Evolutionary conservation across 2,113 vertebrate species (phyloP).

Genomic region (Bothrops jararaca): DNA sequence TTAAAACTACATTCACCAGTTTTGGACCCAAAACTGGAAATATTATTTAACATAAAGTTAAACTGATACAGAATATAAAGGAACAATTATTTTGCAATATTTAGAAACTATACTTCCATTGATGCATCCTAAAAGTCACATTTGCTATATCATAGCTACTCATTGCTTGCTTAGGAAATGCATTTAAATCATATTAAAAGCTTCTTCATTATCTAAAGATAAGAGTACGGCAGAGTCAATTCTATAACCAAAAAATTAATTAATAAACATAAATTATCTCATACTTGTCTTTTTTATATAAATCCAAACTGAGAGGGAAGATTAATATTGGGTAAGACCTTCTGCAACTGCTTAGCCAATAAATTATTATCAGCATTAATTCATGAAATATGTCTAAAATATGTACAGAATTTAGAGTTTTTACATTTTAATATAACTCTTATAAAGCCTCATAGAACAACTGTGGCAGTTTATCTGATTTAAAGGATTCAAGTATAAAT

Average conservation of each 20-base stretch:
- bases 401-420: background rate
- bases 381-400: background rate
- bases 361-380: background rate
- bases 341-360: background rate
- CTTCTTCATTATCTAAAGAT: background rate
- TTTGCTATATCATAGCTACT: background rate
- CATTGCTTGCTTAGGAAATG: background rate
- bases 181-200: background rate
- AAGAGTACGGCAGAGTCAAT: background rate
- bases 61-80: background rate
- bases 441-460: background rate
- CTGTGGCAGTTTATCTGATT: background rate
- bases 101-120: background rate
- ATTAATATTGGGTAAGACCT: background rate
- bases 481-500: background rate
- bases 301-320: background rate
- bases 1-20: background rate
- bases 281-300: background rate
- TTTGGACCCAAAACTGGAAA: background rate
- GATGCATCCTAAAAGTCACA: background rate
- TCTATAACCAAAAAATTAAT: background rate
- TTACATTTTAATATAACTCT: background rate
- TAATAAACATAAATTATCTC: background rate
- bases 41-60: background rate
- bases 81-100: background rate